phyloP scores from a whole-genome alignment of 2,797 vertebrate species.

The Urosaurus nigricauda region DNA sequence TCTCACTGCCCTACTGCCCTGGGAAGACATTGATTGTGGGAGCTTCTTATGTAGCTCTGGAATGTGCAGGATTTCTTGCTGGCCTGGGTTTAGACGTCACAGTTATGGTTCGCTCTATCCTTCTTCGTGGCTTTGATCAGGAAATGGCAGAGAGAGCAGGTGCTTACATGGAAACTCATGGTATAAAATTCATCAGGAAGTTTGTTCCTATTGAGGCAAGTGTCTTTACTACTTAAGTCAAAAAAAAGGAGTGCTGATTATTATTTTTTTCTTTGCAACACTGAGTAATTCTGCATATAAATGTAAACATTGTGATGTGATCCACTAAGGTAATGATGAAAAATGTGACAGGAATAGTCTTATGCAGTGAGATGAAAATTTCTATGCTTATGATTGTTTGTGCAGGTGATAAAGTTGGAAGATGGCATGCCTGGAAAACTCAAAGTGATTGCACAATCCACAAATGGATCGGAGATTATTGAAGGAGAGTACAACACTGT shows the following conservation, averaged over 20 bases:
- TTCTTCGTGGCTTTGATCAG: slow-evolving; percentile 95
- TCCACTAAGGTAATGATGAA: slow-evolving; percentile 23
- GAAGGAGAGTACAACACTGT: slow-evolving; percentile 95
- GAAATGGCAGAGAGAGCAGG: slow-evolving; percentile 95
- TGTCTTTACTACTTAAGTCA: slow-evolving; percentile 33
- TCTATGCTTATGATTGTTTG: slow-evolving; percentile 51
- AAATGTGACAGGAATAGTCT: slow-evolving; percentile 7
- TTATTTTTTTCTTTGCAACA: slow-evolving; percentile 4
- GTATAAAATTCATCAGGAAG: slow-evolving; percentile 90
- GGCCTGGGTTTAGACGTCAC: slow-evolving; percentile 93
- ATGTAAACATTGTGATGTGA: slow-evolving; percentile 13
- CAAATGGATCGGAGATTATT: slow-evolving; percentile 82
- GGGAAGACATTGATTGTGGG: slow-evolving; percentile 94
- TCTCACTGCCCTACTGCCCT: slow-evolving; percentile 93
- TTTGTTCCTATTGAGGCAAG: slow-evolving; percentile 89
- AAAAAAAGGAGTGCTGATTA: not conserved
- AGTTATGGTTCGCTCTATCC: slow-evolving; percentile 94
- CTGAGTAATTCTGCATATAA: slow-evolving; percentile 16
- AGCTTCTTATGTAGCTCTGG: slow-evolving; percentile 94
- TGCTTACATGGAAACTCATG: slow-evolving; percentile 90
- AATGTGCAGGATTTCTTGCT: slow-evolving; percentile 94
- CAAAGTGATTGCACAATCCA: slow-evolving; percentile 91
- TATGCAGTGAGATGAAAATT: slow-evolving; percentile 22
- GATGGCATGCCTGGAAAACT: slow-evolving; percentile 90
- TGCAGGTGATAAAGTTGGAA: slow-evolving; percentile 91